Conservation (phyloP, 2,113 vertebrate genomes). For the Callipepla squamata region DNA sequence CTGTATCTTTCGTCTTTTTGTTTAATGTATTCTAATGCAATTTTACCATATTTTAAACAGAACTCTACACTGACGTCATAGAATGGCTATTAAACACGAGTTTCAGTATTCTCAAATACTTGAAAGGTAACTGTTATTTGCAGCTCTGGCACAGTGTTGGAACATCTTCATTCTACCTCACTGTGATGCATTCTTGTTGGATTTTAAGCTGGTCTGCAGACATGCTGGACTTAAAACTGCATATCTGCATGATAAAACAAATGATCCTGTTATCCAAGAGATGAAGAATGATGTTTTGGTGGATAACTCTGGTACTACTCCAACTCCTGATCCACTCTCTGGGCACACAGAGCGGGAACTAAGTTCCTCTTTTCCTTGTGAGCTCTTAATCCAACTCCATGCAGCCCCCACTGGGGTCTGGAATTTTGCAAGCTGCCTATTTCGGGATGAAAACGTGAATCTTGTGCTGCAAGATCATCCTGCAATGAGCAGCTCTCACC, state of each 20-base stretch:
- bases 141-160: neutral
- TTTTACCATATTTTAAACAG: neutral
- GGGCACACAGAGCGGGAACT: neutral
- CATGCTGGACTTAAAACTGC: neutral
- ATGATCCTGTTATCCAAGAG: too few relatives aligned
- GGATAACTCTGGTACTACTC: neutral
- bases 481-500: neutral
- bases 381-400: neutral
- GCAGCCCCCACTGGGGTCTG: fast-evolving
- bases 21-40: neutral
- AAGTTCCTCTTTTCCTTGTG: neutral
- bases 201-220: neutral
- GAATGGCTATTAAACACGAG: neutral
- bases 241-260: neutral
- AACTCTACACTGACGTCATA: neutral
- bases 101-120: neutral
- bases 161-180: neutral
- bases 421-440: neutral
- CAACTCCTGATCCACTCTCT: neutral
- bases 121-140: neutral
- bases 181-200: neutral
- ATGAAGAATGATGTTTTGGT: neutral
- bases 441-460: neutral
- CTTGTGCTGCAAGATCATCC: neutral
- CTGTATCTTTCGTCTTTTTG: neutral